phyloP scores from a whole-genome alignment of 2,888 invertebrate species.

The Girardia tigrina region DNA sequence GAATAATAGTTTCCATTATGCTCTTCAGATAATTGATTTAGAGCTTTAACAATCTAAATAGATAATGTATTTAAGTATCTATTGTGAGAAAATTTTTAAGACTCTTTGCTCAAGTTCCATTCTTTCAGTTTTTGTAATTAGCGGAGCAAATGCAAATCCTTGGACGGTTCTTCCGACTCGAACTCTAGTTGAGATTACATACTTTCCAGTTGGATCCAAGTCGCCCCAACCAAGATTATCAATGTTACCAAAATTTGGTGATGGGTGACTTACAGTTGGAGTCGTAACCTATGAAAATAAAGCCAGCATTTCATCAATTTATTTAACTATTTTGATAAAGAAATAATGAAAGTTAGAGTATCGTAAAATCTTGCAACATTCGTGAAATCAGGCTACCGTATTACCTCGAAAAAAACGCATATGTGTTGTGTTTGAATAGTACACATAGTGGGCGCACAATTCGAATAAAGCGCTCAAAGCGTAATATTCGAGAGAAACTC shows the following conservation, averaged over 20 bases:
- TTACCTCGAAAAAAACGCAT: too few species aligned
- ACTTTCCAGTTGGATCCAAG: conserved; percentile 68
- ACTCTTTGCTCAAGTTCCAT: conserved; percentile 81
- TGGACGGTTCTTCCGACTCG: conserved; percentile 78
- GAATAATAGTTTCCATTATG: conserved; percentile 87
- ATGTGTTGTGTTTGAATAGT: too few species aligned
- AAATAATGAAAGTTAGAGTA: too few species aligned
- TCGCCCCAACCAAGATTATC: conserved; percentile 52
- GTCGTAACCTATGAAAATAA: neutral
- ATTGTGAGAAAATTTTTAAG: neutral
- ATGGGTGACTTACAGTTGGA: neutral
- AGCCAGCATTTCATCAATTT: too few species aligned
- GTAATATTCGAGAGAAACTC: too few species aligned
- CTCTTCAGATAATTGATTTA: conserved; percentile 56
- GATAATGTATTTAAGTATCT: neutral
- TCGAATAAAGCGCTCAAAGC: too few species aligned
- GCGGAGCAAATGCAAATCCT: conserved; percentile 93
- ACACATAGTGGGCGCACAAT: too few species aligned
- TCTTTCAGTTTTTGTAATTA: conserved; percentile 66
- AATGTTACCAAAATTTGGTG: conserved; percentile 21
- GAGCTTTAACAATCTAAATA: conserved; percentile 41
- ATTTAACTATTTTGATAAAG: too few species aligned
- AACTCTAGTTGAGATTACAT: conserved; percentile 82
- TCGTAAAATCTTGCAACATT: too few species aligned
- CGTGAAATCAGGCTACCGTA: too few species aligned